Conservation (phyloP, 35 echinoderm and acorn worm species). For the Hemicentrotus pulcherrimus region DNA sequence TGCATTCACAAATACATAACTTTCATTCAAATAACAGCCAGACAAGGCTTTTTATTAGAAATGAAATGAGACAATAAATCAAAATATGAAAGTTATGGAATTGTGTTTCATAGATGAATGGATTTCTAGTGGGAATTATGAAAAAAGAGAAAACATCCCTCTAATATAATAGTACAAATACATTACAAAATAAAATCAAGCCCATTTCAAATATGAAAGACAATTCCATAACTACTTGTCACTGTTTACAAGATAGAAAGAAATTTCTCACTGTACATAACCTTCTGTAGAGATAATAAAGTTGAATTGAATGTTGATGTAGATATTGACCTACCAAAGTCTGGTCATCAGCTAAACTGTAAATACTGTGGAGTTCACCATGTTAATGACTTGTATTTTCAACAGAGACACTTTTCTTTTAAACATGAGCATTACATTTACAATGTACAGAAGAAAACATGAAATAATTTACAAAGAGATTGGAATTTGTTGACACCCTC, state of each 20-base stretch:
- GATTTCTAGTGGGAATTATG: neutral
- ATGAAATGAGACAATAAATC: neutral
- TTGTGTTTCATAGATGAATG: neutral
- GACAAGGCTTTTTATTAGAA: slow-evolving; percentile 7
- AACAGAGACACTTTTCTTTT: neutral
- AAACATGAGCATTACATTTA: neutral
- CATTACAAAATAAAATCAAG: neutral
- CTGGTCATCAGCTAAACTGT: neutral
- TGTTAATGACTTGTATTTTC: neutral
- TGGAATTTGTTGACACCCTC: slow-evolving; percentile 21
- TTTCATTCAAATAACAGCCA: neutral
- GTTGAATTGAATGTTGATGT: neutral
- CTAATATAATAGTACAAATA: slow-evolving; percentile 6
- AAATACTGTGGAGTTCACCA: neutral
- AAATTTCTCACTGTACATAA: neutral
- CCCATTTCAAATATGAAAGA: neutral
- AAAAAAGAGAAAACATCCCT: neutral
- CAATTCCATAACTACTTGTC: neutral
- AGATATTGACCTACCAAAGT: neutral
- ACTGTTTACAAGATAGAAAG: neutral
- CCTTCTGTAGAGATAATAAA: neutral
- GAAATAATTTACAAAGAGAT: slow-evolving; percentile 4
- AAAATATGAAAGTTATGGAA: slow-evolving; percentile 14
- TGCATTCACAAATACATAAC: slow-evolving; percentile 36
- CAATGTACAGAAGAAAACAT: neutral